Evolutionary conservation across 2,888 invertebrate species (phyloP), one percentile per base, ranked within the genome.

Genomic region (Saturnia pavonia): DNA sequence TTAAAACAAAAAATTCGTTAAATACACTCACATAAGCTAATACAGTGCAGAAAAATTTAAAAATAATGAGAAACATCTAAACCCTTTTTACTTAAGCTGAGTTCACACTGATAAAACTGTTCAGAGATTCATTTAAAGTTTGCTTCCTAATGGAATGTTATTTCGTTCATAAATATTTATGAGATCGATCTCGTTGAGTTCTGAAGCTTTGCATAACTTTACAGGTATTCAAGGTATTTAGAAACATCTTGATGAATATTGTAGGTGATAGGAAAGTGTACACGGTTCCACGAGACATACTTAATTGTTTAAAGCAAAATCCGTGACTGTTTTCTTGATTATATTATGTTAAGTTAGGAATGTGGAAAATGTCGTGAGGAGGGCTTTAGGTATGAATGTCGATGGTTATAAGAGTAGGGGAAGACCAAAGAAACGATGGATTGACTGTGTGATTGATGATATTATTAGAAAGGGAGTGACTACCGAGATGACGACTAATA

Each of bases 101-200:
- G 19, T 60, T 25, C 16, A 27, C 1, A 14, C 19, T 19, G 48
- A 19, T 51, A 19, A 16, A 51, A 19, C 27, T 25, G 57, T 60
- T 22, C 22, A 54, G 54, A 54, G 22, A n/a, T 54, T 14, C 27
- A 60, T 60, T 60, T 60, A 27, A 60, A 65, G 19, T 40, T 4
- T 65, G 1, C 65, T 40, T 40, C 22, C 40, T 65, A 65, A 65
- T 76, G 75, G 75, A 74, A 75, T 74, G 74, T 67, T 76, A 71
- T 74, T 74, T 71, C 65, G 69, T 65, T 72, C 76, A 77, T 76
- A 74, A 76, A 77, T 77, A 77, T 77, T 74, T 73, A 77, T 77
- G 75, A 76, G 72, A 43, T 40, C 40, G 19, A 65, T 65, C 65
- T 40, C 65, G 65, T 63, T n/a, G 65, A 65, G 22, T 65, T 34